Evolutionary conservation across 2,113 vertebrate genomes (phyloP).

Genomic region (Oophaga pumilio): DNA sequence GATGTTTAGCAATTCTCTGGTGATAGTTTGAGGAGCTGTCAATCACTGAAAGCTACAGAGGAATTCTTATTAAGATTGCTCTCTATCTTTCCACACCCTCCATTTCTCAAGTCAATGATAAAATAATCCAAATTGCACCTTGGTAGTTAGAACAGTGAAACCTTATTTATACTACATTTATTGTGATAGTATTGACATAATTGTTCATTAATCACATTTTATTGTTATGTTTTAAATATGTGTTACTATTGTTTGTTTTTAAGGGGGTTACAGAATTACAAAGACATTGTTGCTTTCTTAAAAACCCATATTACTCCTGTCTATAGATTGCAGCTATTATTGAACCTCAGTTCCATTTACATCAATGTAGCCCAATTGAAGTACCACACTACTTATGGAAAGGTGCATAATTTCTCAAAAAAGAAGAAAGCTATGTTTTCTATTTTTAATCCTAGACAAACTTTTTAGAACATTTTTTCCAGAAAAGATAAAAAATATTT

Average conservation of each 20-base stretch:
- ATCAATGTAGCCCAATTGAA: no score
- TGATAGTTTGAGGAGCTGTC: slow-evolving; percentile 43
- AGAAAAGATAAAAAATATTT: no score
- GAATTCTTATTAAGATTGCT: slow-evolving; percentile 14
- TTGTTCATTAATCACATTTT: not conserved
- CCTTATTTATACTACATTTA: not conserved
- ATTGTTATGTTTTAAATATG: not conserved
- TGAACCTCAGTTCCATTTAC: no score
- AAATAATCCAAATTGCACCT: not conserved
- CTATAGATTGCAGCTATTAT: no score
- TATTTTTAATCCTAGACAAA: no score
- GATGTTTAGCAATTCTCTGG: slow-evolving; percentile 51
- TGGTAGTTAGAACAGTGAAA: not conserved
- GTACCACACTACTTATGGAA: no score
- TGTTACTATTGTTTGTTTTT: not conserved
- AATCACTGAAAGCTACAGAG: slow-evolving; percentile 22
- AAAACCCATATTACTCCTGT: no score
- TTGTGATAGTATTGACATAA: not conserved
- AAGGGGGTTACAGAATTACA: no score
- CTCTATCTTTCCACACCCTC: not conserved
- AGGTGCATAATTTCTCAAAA: no score
- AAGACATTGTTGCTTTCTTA: no score
- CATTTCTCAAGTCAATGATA: not conserved
- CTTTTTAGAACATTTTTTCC: no score
- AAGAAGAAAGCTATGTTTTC: no score